Evolutionary conservation across 2,113 vertebrate species (phyloP).

Genomic region (Vimba vimba): DNA sequence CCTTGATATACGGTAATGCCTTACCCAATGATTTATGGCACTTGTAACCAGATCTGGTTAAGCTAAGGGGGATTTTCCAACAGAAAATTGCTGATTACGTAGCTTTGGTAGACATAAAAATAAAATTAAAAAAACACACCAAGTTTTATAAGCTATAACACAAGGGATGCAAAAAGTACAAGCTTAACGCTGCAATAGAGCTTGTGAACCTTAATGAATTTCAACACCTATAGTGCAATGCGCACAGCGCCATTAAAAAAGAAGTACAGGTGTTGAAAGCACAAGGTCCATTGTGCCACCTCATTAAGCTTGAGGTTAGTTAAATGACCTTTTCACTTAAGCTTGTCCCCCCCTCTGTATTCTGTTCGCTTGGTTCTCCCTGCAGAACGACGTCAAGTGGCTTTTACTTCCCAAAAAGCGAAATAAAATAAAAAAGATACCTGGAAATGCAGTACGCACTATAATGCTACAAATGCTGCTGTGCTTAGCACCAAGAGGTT

Average conservation of each 20-base stretch:
- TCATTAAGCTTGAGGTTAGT: conserved; percentile 65
- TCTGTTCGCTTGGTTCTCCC: conserved; percentile 65
- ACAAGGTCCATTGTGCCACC: conserved; percentile 67
- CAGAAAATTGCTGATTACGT: conserved; percentile 53
- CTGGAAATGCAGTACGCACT: conserved; percentile 38
- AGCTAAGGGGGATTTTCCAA: conserved; percentile 7
- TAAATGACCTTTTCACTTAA: conserved; percentile 64
- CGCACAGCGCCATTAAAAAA: conserved; percentile 76
- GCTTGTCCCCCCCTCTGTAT: conserved; percentile 57
- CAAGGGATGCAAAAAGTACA: conserved; percentile 64
- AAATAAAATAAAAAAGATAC: conserved; percentile 39
- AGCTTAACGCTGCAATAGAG: conserved; percentile 66
- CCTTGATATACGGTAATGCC: conserved; percentile 46
- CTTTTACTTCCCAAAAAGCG: conserved; percentile 52
- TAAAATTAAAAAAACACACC: conserved; percentile 61
- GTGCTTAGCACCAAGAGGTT: conserved; percentile 67
- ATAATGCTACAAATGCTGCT: conserved; percentile 62
- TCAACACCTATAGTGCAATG: conserved; percentile 79
- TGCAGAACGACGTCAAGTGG: conserved; percentile 73
- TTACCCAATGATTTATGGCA: conserved; percentile 59
- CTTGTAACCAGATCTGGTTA: conserved; percentile 55
- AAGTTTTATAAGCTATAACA: conserved; percentile 60
- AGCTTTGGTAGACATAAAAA: conserved; percentile 73
- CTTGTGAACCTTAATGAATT: conserved; percentile 59
- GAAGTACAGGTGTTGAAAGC: conserved; percentile 67